A percentile compares a stretch with the other conserved stretches of the same genome.
These are phyloP conservation scores for Peromyscus maniculatus DNA, from an alignment of 2,113 vertebrate species.

Conservation along the genomic window DNA sequence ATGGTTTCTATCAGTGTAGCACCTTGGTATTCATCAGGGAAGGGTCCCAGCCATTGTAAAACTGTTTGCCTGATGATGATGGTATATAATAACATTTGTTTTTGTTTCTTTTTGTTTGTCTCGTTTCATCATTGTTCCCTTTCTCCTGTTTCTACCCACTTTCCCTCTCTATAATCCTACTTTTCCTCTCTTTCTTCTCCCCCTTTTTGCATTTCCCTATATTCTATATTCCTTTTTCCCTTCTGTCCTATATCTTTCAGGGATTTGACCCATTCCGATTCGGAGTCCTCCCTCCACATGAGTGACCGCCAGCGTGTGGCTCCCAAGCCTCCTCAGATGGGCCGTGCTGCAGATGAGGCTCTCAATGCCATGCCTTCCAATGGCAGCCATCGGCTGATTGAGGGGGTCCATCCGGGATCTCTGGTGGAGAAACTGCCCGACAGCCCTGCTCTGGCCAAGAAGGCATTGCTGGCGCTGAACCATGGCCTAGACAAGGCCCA, in stretches of 20 bases:
- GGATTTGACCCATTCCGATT: conserved; percentile 96
- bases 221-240: conserved; percentile 55
- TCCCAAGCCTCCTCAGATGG: conserved; percentile 90
- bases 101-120: conserved; percentile 71
- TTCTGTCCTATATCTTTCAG: conserved; percentile 82
- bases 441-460: conserved; percentile 93
- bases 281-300: conserved; percentile 95
- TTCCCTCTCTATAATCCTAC: conserved; percentile 62
- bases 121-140: conserved; percentile 49
- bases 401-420: conserved; percentile 79
- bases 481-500: conserved; percentile 91
- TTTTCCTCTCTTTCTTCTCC: background rate
- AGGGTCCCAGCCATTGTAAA: conserved; percentile 43
- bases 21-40: conserved; percentile 19
- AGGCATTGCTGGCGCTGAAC: conserved; percentile 85
- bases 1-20: background rate
- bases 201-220: background rate
- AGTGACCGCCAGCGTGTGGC: conserved; percentile 90
- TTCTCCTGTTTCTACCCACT: background rate
- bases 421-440: conserved; percentile 87
- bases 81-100: conserved; percentile 72
- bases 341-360: conserved; percentile 87
- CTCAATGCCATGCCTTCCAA: conserved; percentile 87
- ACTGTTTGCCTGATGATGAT: conserved; percentile 31
- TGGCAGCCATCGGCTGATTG: conserved; percentile 89